A percentile compares a stretch with the other conserved stretches of the same genome.
These are phyloP conservation scores for Molanna angustata DNA, from an alignment of 2,888 invertebrate species.

Conservation along the genomic window DNA sequence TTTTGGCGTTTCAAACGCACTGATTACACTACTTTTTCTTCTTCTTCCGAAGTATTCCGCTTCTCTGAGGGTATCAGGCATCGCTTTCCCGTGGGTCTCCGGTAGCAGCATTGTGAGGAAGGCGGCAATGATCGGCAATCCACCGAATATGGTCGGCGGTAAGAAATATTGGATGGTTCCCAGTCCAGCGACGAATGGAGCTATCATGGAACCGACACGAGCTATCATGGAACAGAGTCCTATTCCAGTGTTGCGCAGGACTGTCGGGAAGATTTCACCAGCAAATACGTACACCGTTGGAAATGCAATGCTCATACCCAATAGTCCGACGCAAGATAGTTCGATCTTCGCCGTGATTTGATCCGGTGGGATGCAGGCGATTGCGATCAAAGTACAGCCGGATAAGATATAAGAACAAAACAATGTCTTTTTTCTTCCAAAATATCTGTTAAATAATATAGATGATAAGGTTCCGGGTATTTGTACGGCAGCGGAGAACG, in stretches of 20 bases:
- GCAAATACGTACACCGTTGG: slow-evolving; percentile 72
- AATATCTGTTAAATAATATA: slow-evolving; percentile 52
- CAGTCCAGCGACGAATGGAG: slow-evolving; percentile 65
- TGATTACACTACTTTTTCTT: slow-evolving; percentile 20
- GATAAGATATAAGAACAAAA: slow-evolving; percentile 52
- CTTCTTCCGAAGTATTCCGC: slow-evolving; percentile 17
- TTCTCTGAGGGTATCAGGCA: slow-evolving; percentile 23
- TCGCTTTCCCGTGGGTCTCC: slow-evolving; percentile 37
- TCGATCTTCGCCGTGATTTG: slow-evolving; percentile 46
- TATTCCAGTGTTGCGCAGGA: slow-evolving; percentile 70
- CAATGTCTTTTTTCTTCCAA: slow-evolving; percentile 57
- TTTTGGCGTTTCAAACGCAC: slow-evolving; percentile 17
- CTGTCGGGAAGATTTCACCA: slow-evolving; percentile 75
- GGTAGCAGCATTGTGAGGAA: slow-evolving; percentile 58
- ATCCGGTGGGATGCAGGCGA: slow-evolving; percentile 41
- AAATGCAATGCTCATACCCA: slow-evolving; percentile 69
- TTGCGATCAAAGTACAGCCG: slow-evolving; percentile 51
- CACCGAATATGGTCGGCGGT: slow-evolving; percentile 62
- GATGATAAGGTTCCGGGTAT: slow-evolving; percentile 47
- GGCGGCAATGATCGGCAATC: slow-evolving; percentile 57
- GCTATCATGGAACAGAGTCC: slow-evolving; percentile 73
- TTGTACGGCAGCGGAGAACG: slow-evolving; percentile 60
- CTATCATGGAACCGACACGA: slow-evolving; percentile 68
- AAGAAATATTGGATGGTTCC: slow-evolving; percentile 45
- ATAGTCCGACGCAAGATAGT: slow-evolving; percentile 62